Evolutionary conservation across 2,797 vertebrate species (phyloP).

Genomic region (Heteromormyrus szaboi): DNA sequence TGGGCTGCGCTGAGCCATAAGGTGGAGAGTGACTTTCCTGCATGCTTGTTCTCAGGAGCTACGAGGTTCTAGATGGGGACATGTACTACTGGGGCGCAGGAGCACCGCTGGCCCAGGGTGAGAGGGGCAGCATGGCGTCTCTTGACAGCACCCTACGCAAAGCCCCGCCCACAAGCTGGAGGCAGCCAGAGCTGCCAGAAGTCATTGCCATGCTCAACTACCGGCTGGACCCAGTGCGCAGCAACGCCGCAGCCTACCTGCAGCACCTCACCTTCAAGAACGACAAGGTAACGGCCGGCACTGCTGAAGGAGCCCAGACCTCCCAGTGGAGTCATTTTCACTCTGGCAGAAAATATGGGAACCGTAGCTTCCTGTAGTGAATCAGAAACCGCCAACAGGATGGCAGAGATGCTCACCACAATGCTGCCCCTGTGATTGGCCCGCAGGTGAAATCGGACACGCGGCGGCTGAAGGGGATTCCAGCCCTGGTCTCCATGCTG

Average conservation of each 20-base stretch:
- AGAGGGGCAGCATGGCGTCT: constrained; percentile 89
- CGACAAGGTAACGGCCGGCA: constrained; percentile 72
- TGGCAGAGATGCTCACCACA: background rate
- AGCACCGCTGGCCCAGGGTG: constrained; percentile 81
- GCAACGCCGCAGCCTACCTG: constrained; percentile 89
- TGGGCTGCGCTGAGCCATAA: background rate
- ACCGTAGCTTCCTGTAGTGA: background rate
- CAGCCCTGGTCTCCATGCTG: constrained; percentile 80
- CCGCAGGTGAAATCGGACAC: constrained; percentile 65
- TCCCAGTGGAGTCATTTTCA: background rate
- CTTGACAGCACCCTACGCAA: constrained; percentile 89
- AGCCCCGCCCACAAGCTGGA: constrained; percentile 66
- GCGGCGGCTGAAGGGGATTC: constrained; percentile 82
- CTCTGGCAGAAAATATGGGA: background rate
- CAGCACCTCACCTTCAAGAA: constrained; percentile 95
- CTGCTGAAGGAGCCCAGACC: constrained; percentile 15
- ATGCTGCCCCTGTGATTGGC: background rate
- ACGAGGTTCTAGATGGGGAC: constrained; percentile 82
- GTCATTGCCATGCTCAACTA: constrained; percentile 95
- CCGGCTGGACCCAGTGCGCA: constrained; percentile 82
- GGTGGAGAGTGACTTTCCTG: background rate
- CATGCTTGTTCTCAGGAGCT: constrained; percentile 67
- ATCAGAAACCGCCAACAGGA: background rate
- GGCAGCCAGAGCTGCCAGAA: constrained; percentile 87
- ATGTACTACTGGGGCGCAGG: constrained; percentile 74